Conservation (phyloP, 2,797 vertebrate genomes). For the Pelodytes ibericus region DNA sequence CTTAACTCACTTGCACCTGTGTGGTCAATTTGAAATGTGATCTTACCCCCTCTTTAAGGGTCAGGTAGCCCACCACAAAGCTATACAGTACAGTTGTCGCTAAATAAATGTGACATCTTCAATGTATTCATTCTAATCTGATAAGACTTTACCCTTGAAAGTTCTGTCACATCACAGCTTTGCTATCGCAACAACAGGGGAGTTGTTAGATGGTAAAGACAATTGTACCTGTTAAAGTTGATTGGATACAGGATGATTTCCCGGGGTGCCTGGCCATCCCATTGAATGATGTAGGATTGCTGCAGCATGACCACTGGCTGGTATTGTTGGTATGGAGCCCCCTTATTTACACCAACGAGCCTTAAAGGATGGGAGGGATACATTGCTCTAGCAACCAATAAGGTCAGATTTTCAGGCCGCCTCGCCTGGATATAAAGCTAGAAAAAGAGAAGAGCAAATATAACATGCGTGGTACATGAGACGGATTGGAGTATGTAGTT, state of each 20-base stretch:
- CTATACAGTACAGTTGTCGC: no score
- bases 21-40: no score
- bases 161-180: no score
- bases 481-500: constrained; percentile 53
- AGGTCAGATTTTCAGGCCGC: constrained; percentile 63
- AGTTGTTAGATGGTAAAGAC: no score
- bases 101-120: no score
- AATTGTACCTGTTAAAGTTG: constrained; percentile 63
- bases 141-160: no score
- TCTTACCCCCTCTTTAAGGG: no score
- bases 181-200: no score
- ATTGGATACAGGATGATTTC: constrained; percentile 53
- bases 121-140: no score
- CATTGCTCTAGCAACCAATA: constrained; percentile 63
- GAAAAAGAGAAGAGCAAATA: constrained; percentile 52
- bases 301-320: constrained; percentile 60
- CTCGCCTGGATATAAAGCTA: constrained; percentile 72
- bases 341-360: constrained; percentile 57
- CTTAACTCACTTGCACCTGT: no score
- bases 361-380: constrained; percentile 57
- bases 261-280: constrained; percentile 57
- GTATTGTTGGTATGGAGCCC: constrained; percentile 62
- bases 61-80: no score
- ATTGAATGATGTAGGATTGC: constrained; percentile 55
- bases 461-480: constrained; percentile 50